These are phyloP conservation scores for Drymodes brunneopygia DNA, from an alignment of 2,113 vertebrate genomes.

Conservation along the genomic window DNA sequence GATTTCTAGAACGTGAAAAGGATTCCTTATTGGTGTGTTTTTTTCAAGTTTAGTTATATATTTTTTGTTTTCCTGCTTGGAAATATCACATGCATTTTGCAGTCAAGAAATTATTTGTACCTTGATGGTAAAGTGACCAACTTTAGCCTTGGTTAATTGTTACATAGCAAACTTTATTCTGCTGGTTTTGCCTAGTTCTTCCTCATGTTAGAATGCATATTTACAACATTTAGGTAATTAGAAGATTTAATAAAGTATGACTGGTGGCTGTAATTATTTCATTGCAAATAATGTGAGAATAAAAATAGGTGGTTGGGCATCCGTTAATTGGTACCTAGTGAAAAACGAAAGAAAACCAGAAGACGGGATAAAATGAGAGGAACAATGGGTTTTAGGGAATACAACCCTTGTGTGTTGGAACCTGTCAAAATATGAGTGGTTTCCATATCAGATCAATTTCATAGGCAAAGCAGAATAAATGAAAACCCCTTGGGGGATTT, in stretches of 20 bases:
- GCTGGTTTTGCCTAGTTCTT: neutral
- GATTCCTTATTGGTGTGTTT: neutral
- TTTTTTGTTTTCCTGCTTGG: neutral
- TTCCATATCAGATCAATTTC: neutral
- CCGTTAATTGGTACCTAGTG: neutral
- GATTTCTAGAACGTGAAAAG: neutral
- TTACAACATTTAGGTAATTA: neutral
- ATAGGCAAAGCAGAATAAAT: neutral
- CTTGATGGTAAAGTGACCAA: neutral
- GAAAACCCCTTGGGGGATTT: neutral
- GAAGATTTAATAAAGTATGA: neutral
- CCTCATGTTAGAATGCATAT: neutral
- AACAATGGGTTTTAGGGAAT: neutral
- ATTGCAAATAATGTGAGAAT: neutral
- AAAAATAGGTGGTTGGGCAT: neutral
- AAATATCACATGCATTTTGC: rapidly evolving
- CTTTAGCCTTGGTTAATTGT: neutral
- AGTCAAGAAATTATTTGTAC: neutral
- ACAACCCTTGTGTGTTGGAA: neutral
- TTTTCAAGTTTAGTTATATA: neutral
- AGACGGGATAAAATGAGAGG: neutral
- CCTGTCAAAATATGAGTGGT: neutral
- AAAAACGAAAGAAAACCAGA: neutral
- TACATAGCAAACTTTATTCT: neutral
- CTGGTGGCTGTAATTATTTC: neutral